Base-by-base conservation (phyloP, 2,888 invertebrate species). In the Oscheius onirici region DNA sequence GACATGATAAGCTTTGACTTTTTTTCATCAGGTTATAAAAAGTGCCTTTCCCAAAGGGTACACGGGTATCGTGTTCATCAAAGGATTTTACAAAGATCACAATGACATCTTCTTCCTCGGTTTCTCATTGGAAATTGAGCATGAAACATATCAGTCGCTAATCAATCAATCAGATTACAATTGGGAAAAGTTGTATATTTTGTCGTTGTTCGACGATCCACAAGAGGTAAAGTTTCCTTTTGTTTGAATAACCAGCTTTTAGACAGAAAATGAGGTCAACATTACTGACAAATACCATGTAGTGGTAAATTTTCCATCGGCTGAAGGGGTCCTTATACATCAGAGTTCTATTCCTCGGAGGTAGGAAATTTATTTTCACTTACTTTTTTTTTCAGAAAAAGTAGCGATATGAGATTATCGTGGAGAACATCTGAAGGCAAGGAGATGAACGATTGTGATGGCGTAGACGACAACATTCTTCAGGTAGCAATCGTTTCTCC, bases 11-110 rank as follows among this genome's bases (percentile, higher is more conserved):
- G n/a, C n/a, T n/a, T n/a, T n/a, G n/a, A n/a, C n/a, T n/a, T n/a
- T n/a, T n/a, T n/a, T n/a, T n/a, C n/a, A n/a, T n/a, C 49, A 79
- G 75, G 78, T 78, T 51, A 75, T 83, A 68, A 79, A 78, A 74
- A 80, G 78, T 22, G 67, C 77, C 8, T 77, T 82, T 52, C 66
- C 71, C 2, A 67, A 34, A 49, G 66, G 71, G 17, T 75, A 76
- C 75, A 41, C 69, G 15, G 79, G 79, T 6, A 41, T 75, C 26
- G 61, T 79, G 8, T 82, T 84, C 66, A 79, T 84, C 26, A 77
- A 80, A 55, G 85, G 83, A 1, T 84, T 82, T 60, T 85, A 85
- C 67, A 80, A 80, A 72, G 80, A 81, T 63, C 85, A 85, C 76
- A 85, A 84, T 67, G 78, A 82, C 49, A 85, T 85, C 20, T 83